Evolutionary conservation across 2,113 vertebrate species (phyloP), one percentile per base, ranked within the genome.

Genomic region (Gymnarchus niloticus): DNA sequence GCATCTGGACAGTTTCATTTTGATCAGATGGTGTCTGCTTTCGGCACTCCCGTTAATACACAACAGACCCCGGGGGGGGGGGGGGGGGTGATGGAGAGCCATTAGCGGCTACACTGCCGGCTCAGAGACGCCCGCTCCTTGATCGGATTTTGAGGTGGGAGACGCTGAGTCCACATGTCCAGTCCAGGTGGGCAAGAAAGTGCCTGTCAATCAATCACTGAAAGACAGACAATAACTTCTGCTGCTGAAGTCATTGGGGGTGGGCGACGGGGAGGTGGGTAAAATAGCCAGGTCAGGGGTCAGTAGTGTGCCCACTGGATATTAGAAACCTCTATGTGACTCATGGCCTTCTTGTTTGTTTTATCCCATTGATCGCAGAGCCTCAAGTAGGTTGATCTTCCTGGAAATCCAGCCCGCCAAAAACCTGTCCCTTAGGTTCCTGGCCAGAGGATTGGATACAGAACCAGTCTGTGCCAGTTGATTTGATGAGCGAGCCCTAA

Each of bases 1-100:
- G 19, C 76, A 78, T 44, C 44, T 78, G 76, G 44, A 48, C 76
- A 46, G 44, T 48, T 78, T 78, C 44, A 78, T 78, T 78, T 48
- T 37, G 76, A 48, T 78, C 76, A 78, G 76, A 48, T 78, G 76
- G 76, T 78, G 76, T 78, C 76, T 46, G 76, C 37, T 73, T 73
- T 73, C 76, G 21, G 44, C 76, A 78, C 23, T 23, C 44, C 41
- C 44, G 44, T 78, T 78, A 78, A 78, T 78, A 48, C 41, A 78
- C 37, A 78, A 78, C 41, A 78, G 44, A 48, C 41, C 44, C 46
- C 21, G 44, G 41, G 7, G 41, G 41, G 19, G 44, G 73, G 37
- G 37, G 73, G 28, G 41, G 1, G 37, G 41, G 69, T 6, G 61
- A 23, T n/a, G 28, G 61, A 37, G 73, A 48, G 37, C 73, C 73